Evolutionary conservation across 2,797 vertebrate species (phyloP).

Genomic region (Chelon auratus): DNA sequence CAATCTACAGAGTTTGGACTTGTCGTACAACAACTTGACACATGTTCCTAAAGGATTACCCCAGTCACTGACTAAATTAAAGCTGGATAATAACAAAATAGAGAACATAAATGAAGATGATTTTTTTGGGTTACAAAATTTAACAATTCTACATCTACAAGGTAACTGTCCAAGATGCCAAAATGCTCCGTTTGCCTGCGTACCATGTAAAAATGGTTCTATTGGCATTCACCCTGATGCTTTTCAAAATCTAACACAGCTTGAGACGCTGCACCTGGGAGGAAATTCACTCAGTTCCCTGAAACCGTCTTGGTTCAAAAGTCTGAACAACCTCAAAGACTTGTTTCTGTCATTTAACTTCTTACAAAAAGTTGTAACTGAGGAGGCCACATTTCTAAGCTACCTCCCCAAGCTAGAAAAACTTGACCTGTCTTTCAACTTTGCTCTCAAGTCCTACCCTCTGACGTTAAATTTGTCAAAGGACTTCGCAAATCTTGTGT

Average conservation of each 20-base stretch:
- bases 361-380: constrained; percentile 80
- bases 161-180: constrained; percentile 96
- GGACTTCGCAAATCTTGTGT: constrained; percentile 85
- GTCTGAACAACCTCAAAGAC: constrained; percentile 75
- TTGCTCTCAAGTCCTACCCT: constrained; percentile 80
- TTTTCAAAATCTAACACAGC: constrained; percentile 82
- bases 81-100: constrained; percentile 88
- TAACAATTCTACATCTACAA: constrained; percentile 87
- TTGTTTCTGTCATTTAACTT: constrained; percentile 90
- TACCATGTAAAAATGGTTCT: constrained; percentile 83
- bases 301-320: constrained; percentile 87
- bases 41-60: constrained; percentile 86
- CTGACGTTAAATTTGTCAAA: constrained; percentile 80
- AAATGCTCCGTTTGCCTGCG: constrained; percentile 89
- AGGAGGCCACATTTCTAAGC: constrained; percentile 80
- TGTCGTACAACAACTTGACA: constrained; percentile 92
- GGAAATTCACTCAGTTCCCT: constrained; percentile 89
- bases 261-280: constrained; percentile 84
- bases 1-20: constrained; percentile 81
- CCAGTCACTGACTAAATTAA: constrained; percentile 77
- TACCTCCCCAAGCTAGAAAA: constrained; percentile 80
- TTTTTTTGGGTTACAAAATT: constrained; percentile 81
- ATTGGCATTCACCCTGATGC: constrained; percentile 86
- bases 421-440: constrained; percentile 94
- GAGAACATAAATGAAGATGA: constrained; percentile 81